These are phyloP conservation scores for Xylocampa areola DNA, from an alignment of 2,888 invertebrate species.

Conservation along the genomic window DNA sequence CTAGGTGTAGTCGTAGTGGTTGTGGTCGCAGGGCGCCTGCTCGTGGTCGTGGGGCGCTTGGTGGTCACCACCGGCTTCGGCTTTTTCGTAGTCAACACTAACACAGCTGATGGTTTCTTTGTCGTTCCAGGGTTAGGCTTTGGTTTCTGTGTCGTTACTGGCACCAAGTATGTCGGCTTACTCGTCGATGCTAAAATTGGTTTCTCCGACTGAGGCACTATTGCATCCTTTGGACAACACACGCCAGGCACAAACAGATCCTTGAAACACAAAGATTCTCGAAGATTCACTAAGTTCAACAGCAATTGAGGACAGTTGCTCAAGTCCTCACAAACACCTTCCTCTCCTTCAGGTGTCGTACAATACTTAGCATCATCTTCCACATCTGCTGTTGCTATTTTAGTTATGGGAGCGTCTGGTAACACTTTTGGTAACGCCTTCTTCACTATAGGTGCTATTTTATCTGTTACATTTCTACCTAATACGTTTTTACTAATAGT, in stretches of 20 bases:
- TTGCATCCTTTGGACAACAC: constrained; percentile 93
- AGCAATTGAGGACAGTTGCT: constrained; percentile 96
- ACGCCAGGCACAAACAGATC: constrained; percentile 97
- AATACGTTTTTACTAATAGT: constrained; percentile 95
- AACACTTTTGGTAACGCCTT: constrained; percentile 82
- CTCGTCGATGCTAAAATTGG: constrained; percentile 78
- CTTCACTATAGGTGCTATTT: constrained; percentile 93
- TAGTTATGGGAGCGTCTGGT: constrained; percentile 82
- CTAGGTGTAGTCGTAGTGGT: constrained; percentile 68
- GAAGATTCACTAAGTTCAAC: constrained; percentile 93
- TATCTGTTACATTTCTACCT: constrained; percentile 93
- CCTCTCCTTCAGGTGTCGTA: constrained; percentile 94
- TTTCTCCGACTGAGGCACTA: constrained; percentile 75
- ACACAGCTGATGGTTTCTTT: constrained; percentile 74
- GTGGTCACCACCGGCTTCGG: constrained; percentile 72
- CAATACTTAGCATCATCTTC: constrained; percentile 91
- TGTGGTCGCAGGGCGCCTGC: constrained; percentile 69
- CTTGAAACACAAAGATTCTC: constrained; percentile 97
- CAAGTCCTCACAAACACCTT: constrained; percentile 95
- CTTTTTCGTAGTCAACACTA: constrained; percentile 72
- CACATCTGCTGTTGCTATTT: constrained; percentile 81
- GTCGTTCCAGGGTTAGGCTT: constrained; percentile 60
- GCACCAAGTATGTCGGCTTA: constrained; percentile 82
- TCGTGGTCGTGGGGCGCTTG: constrained; percentile 70
- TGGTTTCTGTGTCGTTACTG: constrained; percentile 80